Base-by-base conservation (phyloP, 2,888 invertebrate species). In the Oligia fasciuncula region DNA sequence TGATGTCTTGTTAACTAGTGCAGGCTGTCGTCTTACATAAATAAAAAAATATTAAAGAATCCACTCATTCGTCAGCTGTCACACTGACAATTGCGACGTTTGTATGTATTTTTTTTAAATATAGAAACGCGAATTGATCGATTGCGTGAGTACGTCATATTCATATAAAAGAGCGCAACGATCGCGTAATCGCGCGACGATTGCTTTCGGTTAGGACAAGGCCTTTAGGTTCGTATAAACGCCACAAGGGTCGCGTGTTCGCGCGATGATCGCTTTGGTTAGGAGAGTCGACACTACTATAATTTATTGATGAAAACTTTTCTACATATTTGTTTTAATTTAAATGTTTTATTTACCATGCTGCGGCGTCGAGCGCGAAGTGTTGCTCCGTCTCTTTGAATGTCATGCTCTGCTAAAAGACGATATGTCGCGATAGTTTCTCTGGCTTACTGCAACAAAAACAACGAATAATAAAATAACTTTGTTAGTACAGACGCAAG, bases 381-480 rank as follows among this genome's bases (percentile, higher is more conserved):
- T 89, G 90, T 94, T 93, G 89, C 95, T 94, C 90, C 95, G 93
- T 86, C 93, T 92, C 80, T 92, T 93, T 89, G 96, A 96, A 92
- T 95, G 96, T 97, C 96, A 96, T 94, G 95, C 93, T 76, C 95
- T 92, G 89, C 94, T 95, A 87, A 95, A 94, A 70, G 96, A 95
- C 8, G 96, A 96, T 51, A 92, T 94, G 80, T 95, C 95, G 8
- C 94, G 93, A 74, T 92, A 95, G 86, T 96, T 94, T 88, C 94
- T 94, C 90, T 96, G 96, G 92, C 96, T 97, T 79, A 93, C 96
- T 97, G 95, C 74, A 95, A 89, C 78, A 88, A 83, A 84, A 63
- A 76, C 1, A 0, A 49, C 3, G 0, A 43, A 8, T 19, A 3
- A 19, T 73, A 35, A 19, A 76, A 82, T 67, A 11, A 29, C 9